Base-by-base conservation (phyloP, 2,113 vertebrate genomes). In the Gobiocypris rarus region DNA sequence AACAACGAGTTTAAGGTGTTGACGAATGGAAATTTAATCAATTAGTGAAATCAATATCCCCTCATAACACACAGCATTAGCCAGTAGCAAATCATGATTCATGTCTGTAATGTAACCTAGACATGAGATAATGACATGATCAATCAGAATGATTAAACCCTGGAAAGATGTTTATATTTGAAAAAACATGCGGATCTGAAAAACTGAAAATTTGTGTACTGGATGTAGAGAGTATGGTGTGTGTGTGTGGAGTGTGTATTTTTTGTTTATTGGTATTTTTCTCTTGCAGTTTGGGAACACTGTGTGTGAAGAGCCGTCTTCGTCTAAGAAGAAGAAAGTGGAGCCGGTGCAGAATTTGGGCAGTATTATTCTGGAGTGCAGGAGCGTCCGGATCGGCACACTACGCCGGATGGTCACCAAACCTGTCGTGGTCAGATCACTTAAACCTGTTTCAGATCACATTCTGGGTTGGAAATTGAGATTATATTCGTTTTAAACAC, bases 331-430 rank as follows among this genome's bases (percentile, higher is more conserved):
- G 84, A 93, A 95, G 31, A 98, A 96, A 88, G 19, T 96, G 65
- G 28, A 84, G 3, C 3, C 22, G 15, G 1, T 81, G 1, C 34
- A 0, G 1, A 91, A 87, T 63, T 89, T 93, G 9, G 84, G 93
- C 88, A 98, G 96, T 80, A 95, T 99, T 89, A 97, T 98, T 61
- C 93, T 99, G 90, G 93, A 95, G 85, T 99, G 97, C 88, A 94
- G 98, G 19, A 99, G 97, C 81, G 94, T 99, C 52, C 90, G 98
- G 26, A 96, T 99, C 59, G 98, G 98, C 85, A 97, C 96, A 0
- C 91, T 97, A 1, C 95, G 96, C 82, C 91, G 95, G 88, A 96
- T 96, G 89, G 96, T 98, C 13, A 92, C 92, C 43, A 96, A 98
- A 54, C 97, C 97, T 48, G 97, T 99, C 24, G 94, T 98, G 81